A percentile compares a stretch with the other conserved stretches of the same genome.
Evolutionary conservation across 1,140 invertebrate genomes (phyloP).

Genomic region (Caerostris darwini): DNA sequence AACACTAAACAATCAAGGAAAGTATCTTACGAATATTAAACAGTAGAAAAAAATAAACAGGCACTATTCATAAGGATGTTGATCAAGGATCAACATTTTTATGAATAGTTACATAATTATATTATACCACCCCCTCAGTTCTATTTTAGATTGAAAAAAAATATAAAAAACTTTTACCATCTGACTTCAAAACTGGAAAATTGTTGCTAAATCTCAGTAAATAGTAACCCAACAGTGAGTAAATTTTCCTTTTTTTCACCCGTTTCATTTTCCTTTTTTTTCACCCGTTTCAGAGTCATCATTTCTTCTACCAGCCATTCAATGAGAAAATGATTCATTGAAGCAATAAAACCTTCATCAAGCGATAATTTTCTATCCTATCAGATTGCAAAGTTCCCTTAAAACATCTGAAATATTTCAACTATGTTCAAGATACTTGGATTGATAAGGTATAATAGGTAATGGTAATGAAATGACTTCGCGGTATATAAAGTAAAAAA

Average conservation of each 20-base stretch:
- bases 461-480: too few relatives aligned
- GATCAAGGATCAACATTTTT: too few relatives aligned
- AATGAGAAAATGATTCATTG: too few relatives aligned
- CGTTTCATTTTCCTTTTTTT: not conserved
- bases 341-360: not conserved
- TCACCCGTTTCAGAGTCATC: not conserved
- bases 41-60: too few relatives aligned
- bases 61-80: too few relatives aligned
- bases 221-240: not conserved
- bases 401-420: too few relatives aligned
- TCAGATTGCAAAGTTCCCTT: not conserved
- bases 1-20: too few relatives aligned
- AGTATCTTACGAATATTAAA: too few relatives aligned
- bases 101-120: not conserved
- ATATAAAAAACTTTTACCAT: not conserved
- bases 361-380: not conserved
- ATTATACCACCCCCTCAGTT: not conserved
- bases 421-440: too few relatives aligned
- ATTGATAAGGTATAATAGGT: too few relatives aligned
- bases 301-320: not conserved
- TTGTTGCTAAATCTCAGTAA: not conserved
- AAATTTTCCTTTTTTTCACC: not conserved
- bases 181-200: not conserved
- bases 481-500: too few relatives aligned
- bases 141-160: not conserved